phyloP scores from a whole-genome alignment of 2,888 invertebrate genomes.

The Leucoma salicis region DNA sequence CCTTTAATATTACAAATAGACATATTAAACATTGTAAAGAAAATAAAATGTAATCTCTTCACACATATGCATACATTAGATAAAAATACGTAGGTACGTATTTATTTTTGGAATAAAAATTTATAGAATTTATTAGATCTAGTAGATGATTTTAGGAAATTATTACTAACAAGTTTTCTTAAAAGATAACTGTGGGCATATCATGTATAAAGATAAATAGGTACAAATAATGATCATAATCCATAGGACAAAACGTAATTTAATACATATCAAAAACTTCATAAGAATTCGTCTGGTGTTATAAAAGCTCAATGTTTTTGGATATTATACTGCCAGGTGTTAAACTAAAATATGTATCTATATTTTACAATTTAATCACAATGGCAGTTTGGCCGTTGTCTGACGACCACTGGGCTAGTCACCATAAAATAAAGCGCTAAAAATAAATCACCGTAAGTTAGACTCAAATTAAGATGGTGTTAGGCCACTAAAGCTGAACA shows the following conservation, averaged over 20 bases:
- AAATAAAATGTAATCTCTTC: constrained; percentile 72
- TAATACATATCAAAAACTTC: constrained; percentile 43
- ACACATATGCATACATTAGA: constrained; percentile 71
- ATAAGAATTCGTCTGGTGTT: constrained; percentile 73
- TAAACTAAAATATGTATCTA: too few relatives aligned
- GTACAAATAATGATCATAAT: not conserved
- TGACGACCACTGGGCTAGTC: too few relatives aligned
- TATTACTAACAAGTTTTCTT: constrained; percentile 39
- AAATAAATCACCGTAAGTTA: too few relatives aligned
- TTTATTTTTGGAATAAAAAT: constrained; percentile 47
- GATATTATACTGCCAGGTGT: too few relatives aligned
- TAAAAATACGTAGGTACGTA: constrained; percentile 74
- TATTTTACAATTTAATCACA: too few relatives aligned
- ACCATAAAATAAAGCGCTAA: too few relatives aligned
- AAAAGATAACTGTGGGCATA: constrained; percentile 48
- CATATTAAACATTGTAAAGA: constrained; percentile 78
- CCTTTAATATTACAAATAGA: constrained; percentile 63
- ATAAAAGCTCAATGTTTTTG: constrained; percentile 53
- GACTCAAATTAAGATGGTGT: too few relatives aligned
- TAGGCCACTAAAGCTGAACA: too few relatives aligned
- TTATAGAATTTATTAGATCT: not conserved
- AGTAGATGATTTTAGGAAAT: constrained; percentile 32
- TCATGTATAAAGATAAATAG: not conserved
- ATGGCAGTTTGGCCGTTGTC: too few relatives aligned
- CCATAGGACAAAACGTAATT: not conserved